Conservation (phyloP, 2,113 vertebrate species). For the Oncorhynchus tshawytscha region DNA sequence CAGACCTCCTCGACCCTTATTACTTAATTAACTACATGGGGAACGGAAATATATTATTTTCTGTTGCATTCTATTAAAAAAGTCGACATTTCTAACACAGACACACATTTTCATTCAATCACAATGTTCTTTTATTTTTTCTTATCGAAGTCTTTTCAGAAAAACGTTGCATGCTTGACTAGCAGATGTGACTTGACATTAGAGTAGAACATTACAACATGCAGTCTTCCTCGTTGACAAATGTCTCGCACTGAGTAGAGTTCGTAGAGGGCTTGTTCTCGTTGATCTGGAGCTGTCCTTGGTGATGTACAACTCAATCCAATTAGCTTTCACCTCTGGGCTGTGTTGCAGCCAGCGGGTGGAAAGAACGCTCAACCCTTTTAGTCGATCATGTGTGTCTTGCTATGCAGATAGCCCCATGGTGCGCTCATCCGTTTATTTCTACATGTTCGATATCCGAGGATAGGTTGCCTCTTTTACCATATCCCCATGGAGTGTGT, state of each 20-base stretch:
- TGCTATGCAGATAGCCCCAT: conserved; percentile 18
- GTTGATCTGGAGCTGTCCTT: conserved; percentile 66
- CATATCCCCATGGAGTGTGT: conserved; percentile 6
- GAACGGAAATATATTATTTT: too few relatives aligned
- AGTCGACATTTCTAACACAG: too few relatives aligned
- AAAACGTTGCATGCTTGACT: neutral
- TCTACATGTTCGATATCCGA: conserved; percentile 20
- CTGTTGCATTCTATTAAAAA: too few relatives aligned
- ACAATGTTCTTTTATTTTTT: neutral
- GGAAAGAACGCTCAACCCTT: conserved; percentile 7
- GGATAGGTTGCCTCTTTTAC: neutral
- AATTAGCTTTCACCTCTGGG: conserved; percentile 62
- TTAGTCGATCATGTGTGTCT: conserved; percentile 3
- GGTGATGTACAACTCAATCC: conserved; percentile 69
- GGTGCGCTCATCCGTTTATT: conserved; percentile 25
- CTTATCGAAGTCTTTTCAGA: neutral
- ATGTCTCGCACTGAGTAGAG: conserved; percentile 8
- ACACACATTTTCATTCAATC: too few relatives aligned
- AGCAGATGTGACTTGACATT: neutral
- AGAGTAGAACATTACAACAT: neutral
- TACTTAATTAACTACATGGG: too few relatives aligned
- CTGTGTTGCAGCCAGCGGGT: conserved; percentile 31
- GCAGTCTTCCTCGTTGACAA: neutral
- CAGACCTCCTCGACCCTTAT: too few relatives aligned
- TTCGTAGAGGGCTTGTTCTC: conserved; percentile 24